phyloP scores from a whole-genome alignment of 2,888 invertebrate genomes.

The Acronicta alni region DNA sequence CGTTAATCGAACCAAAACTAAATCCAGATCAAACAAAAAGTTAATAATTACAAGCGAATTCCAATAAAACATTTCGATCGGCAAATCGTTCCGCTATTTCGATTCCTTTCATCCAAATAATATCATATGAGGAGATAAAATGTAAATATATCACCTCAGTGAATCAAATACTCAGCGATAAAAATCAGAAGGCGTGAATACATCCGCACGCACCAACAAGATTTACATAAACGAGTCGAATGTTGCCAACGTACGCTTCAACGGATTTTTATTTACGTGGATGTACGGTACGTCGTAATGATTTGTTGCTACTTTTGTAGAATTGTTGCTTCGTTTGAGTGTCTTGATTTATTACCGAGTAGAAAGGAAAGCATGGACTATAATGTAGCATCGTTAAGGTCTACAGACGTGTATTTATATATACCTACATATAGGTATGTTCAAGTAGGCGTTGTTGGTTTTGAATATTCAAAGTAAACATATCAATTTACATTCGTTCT shows the following conservation, averaged over 20 bases:
- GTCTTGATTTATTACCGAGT: constrained; percentile 35
- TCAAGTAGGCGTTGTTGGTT: constrained; percentile 2
- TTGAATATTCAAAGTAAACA: neutral
- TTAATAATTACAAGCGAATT: constrained; percentile 20
- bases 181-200: constrained; percentile 74
- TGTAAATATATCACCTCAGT: constrained; percentile 72
- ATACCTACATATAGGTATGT: constrained; percentile 18
- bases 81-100: constrained; percentile 52
- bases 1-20: constrained; percentile 11
- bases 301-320: constrained; percentile 47
- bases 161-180: constrained; percentile 66
- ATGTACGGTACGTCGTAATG: constrained; percentile 48
- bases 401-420: constrained; percentile 5
- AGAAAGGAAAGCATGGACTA: constrained; percentile 19
- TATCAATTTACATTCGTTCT: neutral
- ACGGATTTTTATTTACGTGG: constrained; percentile 52
- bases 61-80: constrained; percentile 35
- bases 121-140: constrained; percentile 58
- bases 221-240: constrained; percentile 68
- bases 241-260: constrained; percentile 54
- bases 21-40: constrained; percentile 12
- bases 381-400: constrained; percentile 36
- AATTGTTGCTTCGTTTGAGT: constrained; percentile 49
- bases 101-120: constrained; percentile 57
- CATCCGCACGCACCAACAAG: constrained; percentile 68